Evolutionary conservation across 2,888 invertebrate species (phyloP), one percentile per base, ranked within the genome.

Genomic region (Asteroscopus sphinx): DNA sequence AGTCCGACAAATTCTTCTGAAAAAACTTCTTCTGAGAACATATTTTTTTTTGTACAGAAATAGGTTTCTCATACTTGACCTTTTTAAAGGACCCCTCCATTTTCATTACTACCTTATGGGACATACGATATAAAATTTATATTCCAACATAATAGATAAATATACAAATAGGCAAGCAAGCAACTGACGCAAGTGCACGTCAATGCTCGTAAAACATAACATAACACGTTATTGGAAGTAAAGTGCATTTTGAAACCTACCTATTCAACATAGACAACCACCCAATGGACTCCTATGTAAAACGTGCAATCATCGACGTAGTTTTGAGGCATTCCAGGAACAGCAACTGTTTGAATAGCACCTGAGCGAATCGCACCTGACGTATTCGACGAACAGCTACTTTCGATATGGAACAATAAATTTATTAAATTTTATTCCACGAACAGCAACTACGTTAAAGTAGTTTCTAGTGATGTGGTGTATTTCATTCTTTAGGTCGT

Each of bases 121-220:
- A n/a, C 12, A 33, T 21, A 12, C 26, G 0, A 26, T 40, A 26
- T 41, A 15, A 17, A 25, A 4, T 47, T 12, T 33, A 54, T 25
- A 48, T 2, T 6, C 12, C 9, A 2, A 30, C 11, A 28, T 39
- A 26, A 47, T 21, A 30, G 8, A 28, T 39, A 26, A 47, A 16
- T 13, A 51, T 46, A 37, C 33, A 46, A 45, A 13, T 45, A 49
- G 9, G 51, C 41, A 68, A 12, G 16, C 12, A 17, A 36, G 46
- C 12, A 46, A 39, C 4, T 69, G 64, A 68, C 67, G 69, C 37
- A 57, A 51, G 51, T 37, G 33, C 9, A 44, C 69, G 46, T 63
- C 64, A 69, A 44, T 57, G 12, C 5, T 26, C 33, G 28, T 44
- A 47, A 28, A 37, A 52, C 28, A 25, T 67, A 69, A 37, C 64